These are phyloP conservation scores for Cyphomyrmex costatus DNA, from an alignment of 1,140 invertebrate species.

Conservation along the genomic window DNA sequence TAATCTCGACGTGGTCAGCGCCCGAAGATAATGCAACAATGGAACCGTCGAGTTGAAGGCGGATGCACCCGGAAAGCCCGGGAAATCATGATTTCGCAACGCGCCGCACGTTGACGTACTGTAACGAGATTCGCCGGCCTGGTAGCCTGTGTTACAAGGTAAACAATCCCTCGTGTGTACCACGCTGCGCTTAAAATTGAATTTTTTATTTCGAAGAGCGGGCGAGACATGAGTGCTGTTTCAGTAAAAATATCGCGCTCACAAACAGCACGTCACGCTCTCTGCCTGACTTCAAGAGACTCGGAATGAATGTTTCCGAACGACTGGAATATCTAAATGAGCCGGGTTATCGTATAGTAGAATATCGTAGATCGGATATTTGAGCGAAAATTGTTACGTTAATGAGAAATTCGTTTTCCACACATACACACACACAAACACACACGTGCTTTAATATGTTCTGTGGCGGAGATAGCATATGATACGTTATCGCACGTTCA, in stretches of 20 bases:
- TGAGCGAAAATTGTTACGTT: constrained; percentile 58
- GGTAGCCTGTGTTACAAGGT: constrained; percentile 15
- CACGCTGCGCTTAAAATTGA: constrained; percentile 60
- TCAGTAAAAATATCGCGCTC: constrained; percentile 39
- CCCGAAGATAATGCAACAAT: constrained; percentile 79
- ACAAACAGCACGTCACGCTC: constrained; percentile 39
- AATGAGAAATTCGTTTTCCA: constrained; percentile 58
- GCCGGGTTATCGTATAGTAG: neutral
- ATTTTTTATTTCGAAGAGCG: constrained; percentile 61
- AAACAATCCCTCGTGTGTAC: constrained; percentile 65
- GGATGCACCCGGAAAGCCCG: constrained; percentile 58
- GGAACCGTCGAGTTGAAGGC: constrained; percentile 61
- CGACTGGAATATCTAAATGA: constrained; percentile 2
- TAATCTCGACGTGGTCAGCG: constrained; percentile 78
- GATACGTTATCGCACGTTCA: constrained; percentile 32
- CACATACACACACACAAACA: too few species aligned
- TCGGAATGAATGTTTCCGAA: constrained; percentile 23
- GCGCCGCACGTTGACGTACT: constrained; percentile 63
- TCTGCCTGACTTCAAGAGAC: constrained; percentile 1
- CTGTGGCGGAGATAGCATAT: constrained; percentile 23
- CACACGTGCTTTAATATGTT: constrained; percentile 33
- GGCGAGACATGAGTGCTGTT: constrained; percentile 25
- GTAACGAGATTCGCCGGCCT: constrained; percentile 67
- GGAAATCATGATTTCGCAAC: constrained; percentile 70
- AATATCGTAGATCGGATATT: constrained; percentile 43